Evolutionary conservation across 2,113 vertebrate genomes (phyloP).

Genomic region (Lichenostomus cassidix): DNA sequence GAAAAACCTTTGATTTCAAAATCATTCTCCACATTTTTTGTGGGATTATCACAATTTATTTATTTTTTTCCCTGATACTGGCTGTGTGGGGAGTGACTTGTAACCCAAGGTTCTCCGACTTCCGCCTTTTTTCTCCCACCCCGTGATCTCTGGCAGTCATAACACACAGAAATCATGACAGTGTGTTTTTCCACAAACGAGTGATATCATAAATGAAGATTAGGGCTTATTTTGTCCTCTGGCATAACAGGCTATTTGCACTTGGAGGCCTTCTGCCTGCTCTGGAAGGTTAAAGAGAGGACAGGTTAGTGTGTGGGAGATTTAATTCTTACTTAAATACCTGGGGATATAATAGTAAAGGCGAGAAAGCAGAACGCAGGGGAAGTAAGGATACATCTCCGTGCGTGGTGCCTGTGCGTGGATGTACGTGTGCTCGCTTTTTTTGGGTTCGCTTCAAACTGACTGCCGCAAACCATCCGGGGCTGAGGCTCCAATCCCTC

Average conservation of each 20-base stretch:
- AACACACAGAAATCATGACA: not conserved
- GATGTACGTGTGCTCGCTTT: not conserved
- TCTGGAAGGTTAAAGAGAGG: slow-evolving; percentile 30
- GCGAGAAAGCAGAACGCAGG: not conserved
- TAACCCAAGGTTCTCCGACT: not conserved
- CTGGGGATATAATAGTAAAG: not conserved
- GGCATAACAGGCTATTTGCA: not conserved
- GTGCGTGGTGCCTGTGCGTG: not conserved
- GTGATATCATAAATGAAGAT: slow-evolving; percentile 21
- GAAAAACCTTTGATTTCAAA: not conserved
- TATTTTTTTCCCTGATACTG: not conserved
- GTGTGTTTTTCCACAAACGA: not conserved
- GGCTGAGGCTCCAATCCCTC: not conserved
- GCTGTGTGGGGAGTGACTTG: not conserved
- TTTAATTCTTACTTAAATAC: slow-evolving; percentile 22
- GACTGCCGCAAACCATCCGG: not conserved
- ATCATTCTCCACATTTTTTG: slow-evolving; percentile 1
- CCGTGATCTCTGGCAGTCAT: not conserved
- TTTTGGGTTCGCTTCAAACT: not conserved
- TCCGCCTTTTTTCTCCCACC: not conserved
- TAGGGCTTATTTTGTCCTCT: not conserved
- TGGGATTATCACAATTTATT: not conserved
- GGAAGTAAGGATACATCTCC: not conserved
- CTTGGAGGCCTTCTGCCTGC: not conserved
- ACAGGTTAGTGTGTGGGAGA: slow-evolving; percentile 43